Evolutionary conservation across 2,797 vertebrate genomes (phyloP).

Genomic region (Synanceia verrucosa): DNA sequence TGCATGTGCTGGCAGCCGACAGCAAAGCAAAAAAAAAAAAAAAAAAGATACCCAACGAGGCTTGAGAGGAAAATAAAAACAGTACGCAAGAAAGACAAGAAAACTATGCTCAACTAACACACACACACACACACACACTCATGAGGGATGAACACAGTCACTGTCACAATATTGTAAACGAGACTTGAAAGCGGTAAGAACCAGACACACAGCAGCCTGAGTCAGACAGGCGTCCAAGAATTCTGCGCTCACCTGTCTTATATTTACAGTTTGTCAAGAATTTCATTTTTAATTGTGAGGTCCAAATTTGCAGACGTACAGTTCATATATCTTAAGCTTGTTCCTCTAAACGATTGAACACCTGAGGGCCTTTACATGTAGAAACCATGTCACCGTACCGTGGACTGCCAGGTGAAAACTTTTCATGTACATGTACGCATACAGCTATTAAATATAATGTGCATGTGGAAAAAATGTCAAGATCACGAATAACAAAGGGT

Average conservation of each 20-base stretch:
- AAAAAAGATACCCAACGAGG: neutral
- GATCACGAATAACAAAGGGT: no score
- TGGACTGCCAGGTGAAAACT: neutral
- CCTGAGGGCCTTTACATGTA: conserved; percentile 4
- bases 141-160: conserved; percentile 39
- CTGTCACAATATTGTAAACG: conserved; percentile 67
- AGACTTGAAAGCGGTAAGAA: conserved; percentile 22
- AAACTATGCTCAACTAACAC: conserved; percentile 7
- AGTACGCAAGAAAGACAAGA: conserved; percentile 20
- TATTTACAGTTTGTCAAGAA: no score
- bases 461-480: no score
- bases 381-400: neutral
- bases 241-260: neutral
- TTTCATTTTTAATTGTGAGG: neutral
- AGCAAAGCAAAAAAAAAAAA: conserved; percentile 29
- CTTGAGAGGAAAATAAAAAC: conserved; percentile 8
- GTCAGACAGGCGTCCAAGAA: neutral
- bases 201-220: conserved; percentile 1
- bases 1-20: conserved; percentile 1
- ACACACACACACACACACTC: conserved; percentile 1
- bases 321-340: no score
- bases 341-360: no score
- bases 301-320: neutral
- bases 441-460: neutral
- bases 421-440: neutral